Evolutionary conservation across 2,888 invertebrate species (phyloP).

Genomic region (Mesorhabditis sp.): DNA sequence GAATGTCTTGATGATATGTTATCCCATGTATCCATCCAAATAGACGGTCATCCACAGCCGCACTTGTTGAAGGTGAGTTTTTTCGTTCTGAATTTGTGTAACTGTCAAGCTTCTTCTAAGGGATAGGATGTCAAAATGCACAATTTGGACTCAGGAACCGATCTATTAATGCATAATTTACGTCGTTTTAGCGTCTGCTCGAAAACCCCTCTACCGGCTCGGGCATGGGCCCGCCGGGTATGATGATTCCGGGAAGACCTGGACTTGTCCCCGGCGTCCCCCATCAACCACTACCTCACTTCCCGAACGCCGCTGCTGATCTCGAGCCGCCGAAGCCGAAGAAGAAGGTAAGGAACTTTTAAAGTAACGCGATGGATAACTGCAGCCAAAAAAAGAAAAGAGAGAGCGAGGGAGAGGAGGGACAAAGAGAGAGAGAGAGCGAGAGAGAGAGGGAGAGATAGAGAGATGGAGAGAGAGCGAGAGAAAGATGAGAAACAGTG

Average conservation of each 20-base stretch:
- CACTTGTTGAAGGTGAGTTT: neutral
- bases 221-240: constrained; percentile 10
- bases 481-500: too few species aligned
- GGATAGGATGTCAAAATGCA: neutral
- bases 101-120: neutral
- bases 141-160: neutral
- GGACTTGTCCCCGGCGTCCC: constrained; percentile 7
- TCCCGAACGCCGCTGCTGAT: neutral
- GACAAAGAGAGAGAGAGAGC: too few species aligned
- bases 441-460: too few species aligned
- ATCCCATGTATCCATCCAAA: constrained; percentile 9
- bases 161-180: neutral
- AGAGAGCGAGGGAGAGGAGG: too few species aligned
- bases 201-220: constrained; percentile 9
- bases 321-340: constrained; percentile 37
- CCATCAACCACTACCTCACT: constrained; percentile 10
- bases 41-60: neutral
- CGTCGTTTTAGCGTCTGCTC: constrained; percentile 16
- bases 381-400: too few species aligned
- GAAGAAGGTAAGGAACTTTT: constrained; percentile 39
- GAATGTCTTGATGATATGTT: constrained; percentile 32
- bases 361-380: too few species aligned
- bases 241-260: constrained; percentile 3
- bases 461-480: too few species aligned
- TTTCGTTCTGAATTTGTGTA: neutral